Conservation (phyloP, 2,113 vertebrate species). For the Microtus pennsylvanicus region DNA sequence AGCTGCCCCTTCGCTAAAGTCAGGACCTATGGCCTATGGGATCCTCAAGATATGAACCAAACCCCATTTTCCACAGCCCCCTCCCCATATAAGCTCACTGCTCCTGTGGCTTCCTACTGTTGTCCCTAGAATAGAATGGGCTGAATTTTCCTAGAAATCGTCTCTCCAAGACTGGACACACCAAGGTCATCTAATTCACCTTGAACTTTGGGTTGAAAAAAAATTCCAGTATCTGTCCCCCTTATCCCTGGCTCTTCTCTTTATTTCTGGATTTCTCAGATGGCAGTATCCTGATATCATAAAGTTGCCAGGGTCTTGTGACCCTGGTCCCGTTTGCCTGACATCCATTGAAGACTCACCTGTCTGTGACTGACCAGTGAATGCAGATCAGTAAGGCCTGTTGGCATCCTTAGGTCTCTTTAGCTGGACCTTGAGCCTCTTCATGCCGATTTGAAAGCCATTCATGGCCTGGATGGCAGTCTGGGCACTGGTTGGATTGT, state of each 20-base stretch:
- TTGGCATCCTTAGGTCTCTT: conserved; percentile 99
- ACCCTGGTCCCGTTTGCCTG: background rate
- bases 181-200: background rate
- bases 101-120: background rate
- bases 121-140: background rate
- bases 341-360: conserved; percentile 83
- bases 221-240: conserved; percentile 78
- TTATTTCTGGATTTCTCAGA: conserved; percentile 45
- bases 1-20: background rate
- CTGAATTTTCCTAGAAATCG: background rate
- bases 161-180: background rate
- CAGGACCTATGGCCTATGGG: background rate
- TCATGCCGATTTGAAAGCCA: conserved; percentile 99
- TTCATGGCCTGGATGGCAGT: conserved; percentile 99
- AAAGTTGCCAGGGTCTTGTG: background rate
- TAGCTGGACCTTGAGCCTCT: conserved; percentile 99
- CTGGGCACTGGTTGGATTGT: conserved; percentile 99
- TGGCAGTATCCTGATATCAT: background rate
- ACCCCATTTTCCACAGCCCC: background rate
- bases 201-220: conserved; percentile 66
- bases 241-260: conserved; percentile 17
- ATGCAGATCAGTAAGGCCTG: conserved; percentile 96
- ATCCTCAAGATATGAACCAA: background rate
- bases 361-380: conserved; percentile 85
- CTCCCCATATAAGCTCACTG: background rate